Evolutionary conservation across 2,797 vertebrate species (phyloP), one percentile per base, ranked within the genome.

Genomic region (Pseudochromis fuscus): DNA sequence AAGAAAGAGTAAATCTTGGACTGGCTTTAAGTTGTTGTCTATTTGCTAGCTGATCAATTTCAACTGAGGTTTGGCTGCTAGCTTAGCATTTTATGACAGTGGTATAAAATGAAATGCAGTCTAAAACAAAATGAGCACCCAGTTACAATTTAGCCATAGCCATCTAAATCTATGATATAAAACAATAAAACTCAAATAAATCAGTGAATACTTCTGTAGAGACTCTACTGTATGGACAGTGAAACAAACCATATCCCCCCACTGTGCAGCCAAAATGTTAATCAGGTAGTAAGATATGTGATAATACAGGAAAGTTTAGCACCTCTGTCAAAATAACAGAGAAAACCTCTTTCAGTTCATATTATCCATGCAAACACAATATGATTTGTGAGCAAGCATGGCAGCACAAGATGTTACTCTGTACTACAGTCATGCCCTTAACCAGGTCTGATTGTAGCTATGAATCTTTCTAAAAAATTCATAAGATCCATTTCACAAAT

Each of bases 401-500:
- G 61, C 64, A 69, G 73, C 61, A 64, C 66, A 67, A 52, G 76
- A 76, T 77, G 77, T 81, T 71, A 59, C 80, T 83, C 48, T 27
- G 60, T 81, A 83, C 89, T 89, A 82, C 79, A 79, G 71, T 68
- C 57, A 5, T 72, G 68, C 72, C 58, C 71, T 75, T 70, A 90
- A 91, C 78, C 74, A 44, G 86, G 90, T 65, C 88, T 85, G 91
- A 90, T 91, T 90, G 91, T 82, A 86, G 92, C 88, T 82, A 94
- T 94, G 92, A 95, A 92, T 94, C 93, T 89, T 83, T 89, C 81
- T 97, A 90, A 98, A 99, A 98, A 95, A 98, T 98, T 96, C 81
- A 95, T 96, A 96, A 96, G 95, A 96, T 97, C 96, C 91, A 94
- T 98, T 97, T 97, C 95, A 97, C 93, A 94, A 95, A 95, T 96